Conservation (phyloP, 2,113 vertebrate genomes). For the Pangasianodon hypophthalmus region DNA sequence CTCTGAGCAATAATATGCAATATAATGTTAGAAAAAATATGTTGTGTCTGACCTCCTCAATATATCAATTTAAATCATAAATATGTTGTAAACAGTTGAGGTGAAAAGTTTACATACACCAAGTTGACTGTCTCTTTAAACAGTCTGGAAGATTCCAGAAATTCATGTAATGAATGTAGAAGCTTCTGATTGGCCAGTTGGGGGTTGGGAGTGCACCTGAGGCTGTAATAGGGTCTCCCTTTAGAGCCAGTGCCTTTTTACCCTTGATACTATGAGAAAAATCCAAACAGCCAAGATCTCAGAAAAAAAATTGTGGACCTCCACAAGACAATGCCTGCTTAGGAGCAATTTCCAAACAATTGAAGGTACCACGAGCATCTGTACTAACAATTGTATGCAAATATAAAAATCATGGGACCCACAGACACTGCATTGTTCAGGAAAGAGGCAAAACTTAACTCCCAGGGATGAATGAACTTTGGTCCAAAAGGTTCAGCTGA, state of each 20-base stretch:
- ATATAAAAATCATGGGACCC: neutral
- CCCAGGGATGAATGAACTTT: neutral
- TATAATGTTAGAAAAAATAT: too few species aligned
- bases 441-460: neutral
- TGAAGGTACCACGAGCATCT: too few species aligned
- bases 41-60: neutral
- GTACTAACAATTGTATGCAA: too few species aligned
- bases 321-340: too few species aligned
- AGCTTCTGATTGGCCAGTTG: neutral
- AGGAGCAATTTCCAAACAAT: too few species aligned
- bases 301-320: neutral
- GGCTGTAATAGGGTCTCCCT: neutral
- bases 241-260: neutral
- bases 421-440: neutral
- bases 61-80: neutral
- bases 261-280: neutral
- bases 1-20: neutral
- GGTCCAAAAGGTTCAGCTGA: neutral
- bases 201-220: neutral
- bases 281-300: neutral
- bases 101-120: neutral
- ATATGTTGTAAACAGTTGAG: neutral
- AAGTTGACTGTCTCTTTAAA: neutral
- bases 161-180: neutral
- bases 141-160: neutral